phyloP scores from a whole-genome alignment of 2,113 vertebrate genomes.

The Synodontis membranacea region DNA sequence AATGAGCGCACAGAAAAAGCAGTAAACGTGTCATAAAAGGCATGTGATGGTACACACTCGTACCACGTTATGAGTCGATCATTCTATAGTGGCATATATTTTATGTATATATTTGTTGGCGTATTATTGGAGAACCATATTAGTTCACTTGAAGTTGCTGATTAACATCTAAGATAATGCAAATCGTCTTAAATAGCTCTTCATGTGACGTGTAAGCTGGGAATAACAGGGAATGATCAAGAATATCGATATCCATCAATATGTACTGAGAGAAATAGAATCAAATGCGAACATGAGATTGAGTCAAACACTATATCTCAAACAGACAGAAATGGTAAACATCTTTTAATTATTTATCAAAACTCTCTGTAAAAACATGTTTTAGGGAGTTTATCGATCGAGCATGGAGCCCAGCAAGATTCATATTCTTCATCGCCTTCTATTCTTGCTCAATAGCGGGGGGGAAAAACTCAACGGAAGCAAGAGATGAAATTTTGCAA shows the following conservation, averaged over 20 bases:
- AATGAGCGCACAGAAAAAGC: background rate
- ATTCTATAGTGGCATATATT: background rate
- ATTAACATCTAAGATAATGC: too few relatives aligned
- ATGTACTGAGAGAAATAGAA: background rate
- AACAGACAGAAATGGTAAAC: background rate
- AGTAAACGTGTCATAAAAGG: background rate
- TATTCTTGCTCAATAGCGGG: too few relatives aligned
- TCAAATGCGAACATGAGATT: background rate
- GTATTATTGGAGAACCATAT: too few relatives aligned
- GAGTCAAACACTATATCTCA: background rate
- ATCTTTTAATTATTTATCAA: too few relatives aligned
- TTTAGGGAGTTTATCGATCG: too few relatives aligned
- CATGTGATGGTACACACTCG: background rate
- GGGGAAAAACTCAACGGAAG: too few relatives aligned
- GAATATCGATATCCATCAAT: background rate
- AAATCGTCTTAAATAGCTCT: background rate
- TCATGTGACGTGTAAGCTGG: background rate
- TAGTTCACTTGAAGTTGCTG: too few relatives aligned
- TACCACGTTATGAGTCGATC: background rate
- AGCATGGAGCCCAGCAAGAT: too few relatives aligned
- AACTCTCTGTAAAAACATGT: too few relatives aligned
- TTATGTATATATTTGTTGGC: too few relatives aligned
- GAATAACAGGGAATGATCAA: background rate
- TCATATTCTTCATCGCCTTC: too few relatives aligned
- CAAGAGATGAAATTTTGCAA: too few relatives aligned